Evolutionary conservation across 2,888 invertebrate species (phyloP).

Genomic region (Ochropleura leucogaster): DNA sequence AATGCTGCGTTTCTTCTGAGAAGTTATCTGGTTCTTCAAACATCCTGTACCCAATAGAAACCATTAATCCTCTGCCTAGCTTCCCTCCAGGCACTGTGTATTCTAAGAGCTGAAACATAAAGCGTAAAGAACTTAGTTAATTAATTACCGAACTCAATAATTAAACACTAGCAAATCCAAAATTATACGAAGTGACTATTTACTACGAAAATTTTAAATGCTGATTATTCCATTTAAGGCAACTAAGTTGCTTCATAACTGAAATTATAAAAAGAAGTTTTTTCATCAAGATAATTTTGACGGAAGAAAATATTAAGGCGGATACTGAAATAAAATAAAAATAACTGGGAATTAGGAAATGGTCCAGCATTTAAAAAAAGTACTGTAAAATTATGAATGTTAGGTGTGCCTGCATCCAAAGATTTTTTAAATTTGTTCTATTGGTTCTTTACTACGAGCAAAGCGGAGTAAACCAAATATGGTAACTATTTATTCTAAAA

Average conservation of each 20-base stretch:
- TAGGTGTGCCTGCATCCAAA: no score
- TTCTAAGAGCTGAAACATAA: constrained; percentile 43
- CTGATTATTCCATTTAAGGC: background rate
- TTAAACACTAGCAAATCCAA: background rate
- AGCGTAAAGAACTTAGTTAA: background rate
- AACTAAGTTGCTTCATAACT: background rate
- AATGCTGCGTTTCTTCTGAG: constrained; percentile 43
- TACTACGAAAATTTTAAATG: no score
- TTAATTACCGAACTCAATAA: no score
- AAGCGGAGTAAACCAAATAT: background rate
- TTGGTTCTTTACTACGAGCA: background rate
- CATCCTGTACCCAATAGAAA: constrained; percentile 40
- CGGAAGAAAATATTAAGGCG: no score
- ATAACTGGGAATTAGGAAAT: background rate
- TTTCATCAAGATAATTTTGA: no score
- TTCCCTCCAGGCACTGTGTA: constrained; percentile 35
- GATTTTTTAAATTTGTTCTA: no score
- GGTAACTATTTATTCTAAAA: background rate
- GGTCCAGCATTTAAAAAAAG: background rate
- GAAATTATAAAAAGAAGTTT: background rate
- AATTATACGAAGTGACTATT: background rate
- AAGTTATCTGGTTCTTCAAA: constrained; percentile 44
- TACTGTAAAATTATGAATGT: no score
- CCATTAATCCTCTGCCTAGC: constrained; percentile 43
- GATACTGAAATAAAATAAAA: no score